Base-by-base conservation (phyloP, 2,113 vertebrate species). In the Oreotrochilus melanogaster region DNA sequence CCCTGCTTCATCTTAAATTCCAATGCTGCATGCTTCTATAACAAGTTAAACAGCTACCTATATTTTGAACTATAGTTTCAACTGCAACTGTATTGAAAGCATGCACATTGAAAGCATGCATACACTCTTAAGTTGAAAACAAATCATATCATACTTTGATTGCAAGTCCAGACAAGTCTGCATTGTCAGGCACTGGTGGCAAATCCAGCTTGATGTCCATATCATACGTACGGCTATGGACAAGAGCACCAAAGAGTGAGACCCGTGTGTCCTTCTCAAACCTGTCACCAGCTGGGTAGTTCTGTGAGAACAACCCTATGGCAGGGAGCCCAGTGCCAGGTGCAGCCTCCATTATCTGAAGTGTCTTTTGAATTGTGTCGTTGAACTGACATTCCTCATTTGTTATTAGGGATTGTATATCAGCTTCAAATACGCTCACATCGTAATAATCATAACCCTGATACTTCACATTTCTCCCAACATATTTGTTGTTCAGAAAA, bases 181-280 rank as follows among this genome's bases (percentile, higher is more conserved):
- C 98, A 51, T 97, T 98, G 95, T 99, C 99, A 31, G 99, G 99
- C 70, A 99, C 97, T 1, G 99, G 99, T 2, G 99, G 99, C 14
- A 99, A 86, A 95, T 99, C 99, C 96, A 99, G 65, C 74, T 98
- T 98, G 88, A 99, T 98, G 60, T 99, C 99, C 97, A 99, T 98
- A 72, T 99, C 99, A 17, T 98, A 98, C 0, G 99, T 98, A 14
- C 98, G 98, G 78, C 98, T 99, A 88, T 99, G 99, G 47, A 99
- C 98, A 12, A 99, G 98, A 12, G 99, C 99, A 72, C 99, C 99
- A 6, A 99, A 99, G 57, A 99, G 98, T 0, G 99, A 99, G 93
- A 98, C 90, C 3, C 99, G 98, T 0, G 99, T 99, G 66, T 99
- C 99, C 17, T 97, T 99, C 82, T 99, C 99, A 96, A 99, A 99